Evolutionary conservation across 2,888 invertebrate species (phyloP), one percentile per base, ranked within the genome.

Genomic region (Drosophila fulvimacula): DNA sequence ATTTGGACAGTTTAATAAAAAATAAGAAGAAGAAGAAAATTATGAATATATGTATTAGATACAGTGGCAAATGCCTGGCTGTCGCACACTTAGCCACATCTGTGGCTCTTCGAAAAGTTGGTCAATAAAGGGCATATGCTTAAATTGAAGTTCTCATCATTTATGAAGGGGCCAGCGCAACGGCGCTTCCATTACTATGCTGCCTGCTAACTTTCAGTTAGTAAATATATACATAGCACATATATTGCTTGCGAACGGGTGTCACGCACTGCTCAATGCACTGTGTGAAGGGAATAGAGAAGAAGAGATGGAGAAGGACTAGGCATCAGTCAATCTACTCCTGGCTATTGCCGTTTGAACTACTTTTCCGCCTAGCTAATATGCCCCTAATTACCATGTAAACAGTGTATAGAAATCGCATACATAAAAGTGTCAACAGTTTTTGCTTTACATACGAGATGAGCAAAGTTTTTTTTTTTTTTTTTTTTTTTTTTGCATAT

Each of bases 381-480:
- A 41, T 55, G 10, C 30, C 2, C 39, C 0, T 15, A 17, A 30
- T 19, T 3, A 19, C 0, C 6, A 1, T 36, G 21, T 15, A 5
- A 11, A 6, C 55, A 32, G 55, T 9, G 55, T 27, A 41, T 39
- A 19, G 3, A 30, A 53, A 19, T 30, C 39, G 53, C 57, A 46
- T 46, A 11, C 17, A 57, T 46, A 15, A 36, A 57, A 57, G 10
- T 46, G 46, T 46, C 36, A 27, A 57, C 34, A 46, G 36, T 46
- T 36, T 36, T 17, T 24, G 17, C 15, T 27, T 5, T 36, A 13
- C 42, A 56, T 56, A 11, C 55, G 30, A 56, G 44, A 44, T 44
- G 42, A 46, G 17, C 57, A 27, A 57, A 36, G 32, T 57, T 57
- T 46, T 15, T n/a, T n/a, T n/a, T n/a, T n/a, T n/a, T n/a, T n/a